A percentile compares a stretch with the other conserved stretches of the same genome.
Conservation (phyloP, 2,113 vertebrate genomes). For the Siniperca knerii region DNA sequence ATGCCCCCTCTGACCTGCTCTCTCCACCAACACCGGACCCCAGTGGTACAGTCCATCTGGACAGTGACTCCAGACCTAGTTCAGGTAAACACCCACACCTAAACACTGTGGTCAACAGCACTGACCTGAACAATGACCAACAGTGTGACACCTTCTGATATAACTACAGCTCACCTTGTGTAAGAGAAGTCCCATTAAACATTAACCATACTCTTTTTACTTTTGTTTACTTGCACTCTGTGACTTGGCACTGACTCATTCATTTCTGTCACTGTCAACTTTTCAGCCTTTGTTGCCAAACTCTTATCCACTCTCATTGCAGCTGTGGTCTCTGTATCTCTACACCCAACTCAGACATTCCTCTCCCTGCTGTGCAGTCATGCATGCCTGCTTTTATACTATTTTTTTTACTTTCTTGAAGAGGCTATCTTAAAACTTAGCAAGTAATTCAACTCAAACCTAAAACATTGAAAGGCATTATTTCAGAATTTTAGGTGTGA, state of each 20-base stretch:
- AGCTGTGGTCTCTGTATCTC: constrained; percentile 15
- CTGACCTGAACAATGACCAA: constrained; percentile 34
- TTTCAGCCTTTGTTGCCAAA: constrained; percentile 42
- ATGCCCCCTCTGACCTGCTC: constrained; percentile 82
- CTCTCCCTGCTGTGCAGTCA: constrained; percentile 13
- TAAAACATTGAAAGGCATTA: background rate
- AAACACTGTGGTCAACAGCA: background rate
- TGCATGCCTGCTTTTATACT: background rate
- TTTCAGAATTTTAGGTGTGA: background rate
- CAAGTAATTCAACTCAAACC: background rate
- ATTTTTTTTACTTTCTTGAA: background rate
- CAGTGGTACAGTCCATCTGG: constrained; percentile 65
- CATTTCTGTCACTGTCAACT: constrained; percentile 28
- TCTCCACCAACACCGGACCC: constrained; percentile 81
- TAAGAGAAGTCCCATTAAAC: constrained; percentile 64
- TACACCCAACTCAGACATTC: constrained; percentile 21
- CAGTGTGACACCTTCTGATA: constrained; percentile 38
- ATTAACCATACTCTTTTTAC: constrained; percentile 74
- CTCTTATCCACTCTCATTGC: constrained; percentile 48
- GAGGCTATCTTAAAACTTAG: background rate
- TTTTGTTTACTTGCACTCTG: constrained; percentile 65
- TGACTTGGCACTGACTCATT: constrained; percentile 52
- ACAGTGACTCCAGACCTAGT: constrained; percentile 86
- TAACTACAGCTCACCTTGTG: constrained; percentile 42
- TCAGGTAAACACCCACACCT: constrained; percentile 77